phyloP scores from a whole-genome alignment of 2,113 vertebrate species.

The Ranitomeya variabilis region DNA sequence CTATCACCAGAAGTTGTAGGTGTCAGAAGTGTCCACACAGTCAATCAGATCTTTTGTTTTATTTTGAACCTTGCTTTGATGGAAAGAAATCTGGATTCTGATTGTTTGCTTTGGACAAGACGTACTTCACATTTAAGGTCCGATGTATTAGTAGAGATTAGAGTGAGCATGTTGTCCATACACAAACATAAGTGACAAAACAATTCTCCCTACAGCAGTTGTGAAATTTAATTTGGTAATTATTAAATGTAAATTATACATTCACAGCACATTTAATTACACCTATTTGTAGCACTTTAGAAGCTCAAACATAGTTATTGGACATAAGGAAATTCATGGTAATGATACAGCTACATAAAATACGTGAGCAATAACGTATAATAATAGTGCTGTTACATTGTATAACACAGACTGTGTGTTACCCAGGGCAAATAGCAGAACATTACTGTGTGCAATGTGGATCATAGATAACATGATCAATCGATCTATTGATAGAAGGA shows the following conservation, averaged over 20 bases:
- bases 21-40: background rate
- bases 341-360: background rate
- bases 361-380: too few species aligned
- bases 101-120: background rate
- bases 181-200: background rate
- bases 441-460: background rate
- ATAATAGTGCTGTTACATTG: too few species aligned
- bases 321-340: background rate
- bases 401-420: too few species aligned
- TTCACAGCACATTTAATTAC: background rate
- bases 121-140: background rate
- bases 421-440: background rate
- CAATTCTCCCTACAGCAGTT: background rate
- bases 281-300: background rate
- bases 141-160: background rate
- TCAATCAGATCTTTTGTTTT: too few species aligned
- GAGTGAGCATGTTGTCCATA: background rate
- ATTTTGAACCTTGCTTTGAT: background rate
- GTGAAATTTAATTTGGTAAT: background rate
- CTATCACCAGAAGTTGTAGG: too few species aligned
- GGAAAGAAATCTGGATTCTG: background rate
- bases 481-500: too few species aligned
- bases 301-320: background rate
- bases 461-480: too few species aligned
- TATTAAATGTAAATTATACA: background rate